Percentiles rank a stretch among this genome's conserved stretches.
Conservation (phyloP, 2,113 vertebrate species). For the Hippoglossus stenolepis region DNA sequence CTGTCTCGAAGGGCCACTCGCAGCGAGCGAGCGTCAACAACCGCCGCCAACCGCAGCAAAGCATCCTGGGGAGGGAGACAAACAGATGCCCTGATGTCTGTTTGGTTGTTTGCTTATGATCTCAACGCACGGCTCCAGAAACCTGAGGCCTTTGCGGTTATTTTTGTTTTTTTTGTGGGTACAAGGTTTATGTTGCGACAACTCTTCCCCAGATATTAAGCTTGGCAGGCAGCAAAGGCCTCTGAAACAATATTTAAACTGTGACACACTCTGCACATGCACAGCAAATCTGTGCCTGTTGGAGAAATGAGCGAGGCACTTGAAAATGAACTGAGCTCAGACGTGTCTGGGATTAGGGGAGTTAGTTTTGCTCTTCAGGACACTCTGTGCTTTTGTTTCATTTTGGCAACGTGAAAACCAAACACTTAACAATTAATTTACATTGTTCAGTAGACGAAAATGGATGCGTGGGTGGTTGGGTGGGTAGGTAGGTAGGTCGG, state of each 20-base stretch:
- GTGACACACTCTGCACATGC: slow-evolving; percentile 15
- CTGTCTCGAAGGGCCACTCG: slow-evolving; percentile 85
- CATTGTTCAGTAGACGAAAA: slow-evolving; percentile 1
- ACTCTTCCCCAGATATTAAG: slow-evolving; percentile 43
- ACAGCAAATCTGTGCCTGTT: neutral
- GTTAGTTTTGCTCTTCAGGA: slow-evolving; percentile 41
- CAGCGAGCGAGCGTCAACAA: slow-evolving; percentile 80
- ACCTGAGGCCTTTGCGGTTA: slow-evolving; percentile 41
- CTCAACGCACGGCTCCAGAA: slow-evolving; percentile 29
- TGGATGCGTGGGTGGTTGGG: neutral
- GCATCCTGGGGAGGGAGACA: slow-evolving; percentile 84
- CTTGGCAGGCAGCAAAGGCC: slow-evolving; percentile 44
- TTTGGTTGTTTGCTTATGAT: slow-evolving; percentile 53
- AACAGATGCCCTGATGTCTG: slow-evolving; percentile 60
- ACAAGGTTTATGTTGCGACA: slow-evolving; percentile 45
- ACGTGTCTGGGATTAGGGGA: slow-evolving; percentile 28
- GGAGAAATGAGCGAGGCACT: neutral
- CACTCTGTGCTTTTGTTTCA: slow-evolving; percentile 42
- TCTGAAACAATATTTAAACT: slow-evolving; percentile 55
- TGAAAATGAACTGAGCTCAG: slow-evolving; percentile 34
- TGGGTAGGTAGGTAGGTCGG: neutral
- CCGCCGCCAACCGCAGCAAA: slow-evolving; percentile 87
- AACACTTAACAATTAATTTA: slow-evolving; percentile 43
- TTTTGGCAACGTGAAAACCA: slow-evolving; percentile 33
- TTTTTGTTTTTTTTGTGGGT: slow-evolving; percentile 40